Evolutionary conservation across 2,113 vertebrate species (phyloP).

Genomic region (Myxocyprinus asiaticus): DNA sequence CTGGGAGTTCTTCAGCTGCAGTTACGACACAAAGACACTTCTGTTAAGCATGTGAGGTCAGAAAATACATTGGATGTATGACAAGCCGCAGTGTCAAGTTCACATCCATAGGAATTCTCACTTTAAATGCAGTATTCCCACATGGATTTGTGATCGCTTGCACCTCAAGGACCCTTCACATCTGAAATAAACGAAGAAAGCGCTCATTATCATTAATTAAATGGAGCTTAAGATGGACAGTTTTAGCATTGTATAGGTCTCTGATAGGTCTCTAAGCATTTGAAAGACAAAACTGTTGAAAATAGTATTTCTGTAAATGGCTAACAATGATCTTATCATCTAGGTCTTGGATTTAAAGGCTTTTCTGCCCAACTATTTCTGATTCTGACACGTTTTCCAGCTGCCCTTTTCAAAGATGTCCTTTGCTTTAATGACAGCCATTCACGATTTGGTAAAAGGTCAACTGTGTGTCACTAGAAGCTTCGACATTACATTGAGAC

Average conservation of each 20-base stretch:
- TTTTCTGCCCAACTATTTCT: background rate
- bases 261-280: no score
- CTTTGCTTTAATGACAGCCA: constrained; percentile 18
- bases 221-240: background rate
- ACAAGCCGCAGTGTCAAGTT: constrained; percentile 29
- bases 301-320: background rate
- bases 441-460: constrained; percentile 35
- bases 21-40: constrained; percentile 53
- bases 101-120: constrained; percentile 29
- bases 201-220: background rate
- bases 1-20: constrained; percentile 38
- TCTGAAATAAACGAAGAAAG: constrained; percentile 13
- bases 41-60: constrained; percentile 45
- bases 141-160: background rate
- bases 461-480: constrained; percentile 16
- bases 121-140: constrained; percentile 37
- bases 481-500: background rate
- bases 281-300: no score
- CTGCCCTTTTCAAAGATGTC: constrained; percentile 25
- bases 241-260: no score
- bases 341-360: background rate
- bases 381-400: constrained; percentile 11
- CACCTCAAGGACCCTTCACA: constrained; percentile 13
- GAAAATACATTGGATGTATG: constrained; percentile 12
- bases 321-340: constrained; percentile 9